Conservation (phyloP, 2,797 vertebrate genomes). For the Fistularia tabacaria region DNA sequence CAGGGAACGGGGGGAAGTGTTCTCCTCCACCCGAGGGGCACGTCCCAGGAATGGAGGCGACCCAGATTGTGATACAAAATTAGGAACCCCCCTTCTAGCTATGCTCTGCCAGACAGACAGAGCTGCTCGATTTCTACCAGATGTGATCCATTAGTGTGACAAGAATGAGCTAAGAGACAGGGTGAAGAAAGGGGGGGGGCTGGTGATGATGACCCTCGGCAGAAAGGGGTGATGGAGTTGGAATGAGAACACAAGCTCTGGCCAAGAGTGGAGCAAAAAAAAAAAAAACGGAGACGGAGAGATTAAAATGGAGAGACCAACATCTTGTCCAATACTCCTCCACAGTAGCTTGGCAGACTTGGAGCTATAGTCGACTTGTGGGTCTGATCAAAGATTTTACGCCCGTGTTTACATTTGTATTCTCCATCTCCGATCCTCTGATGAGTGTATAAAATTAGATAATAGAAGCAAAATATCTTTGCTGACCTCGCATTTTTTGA, state of each 20-base stretch:
- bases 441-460: conserved; percentile 16
- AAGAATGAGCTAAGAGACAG: conserved; percentile 51
- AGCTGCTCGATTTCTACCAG: conserved; percentile 72
- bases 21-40: conserved; percentile 10
- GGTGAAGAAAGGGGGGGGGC: conserved; percentile 24
- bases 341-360: conserved; percentile 19
- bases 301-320: conserved; percentile 2
- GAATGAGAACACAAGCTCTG: conserved; percentile 58
- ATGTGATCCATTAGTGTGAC: conserved; percentile 70
- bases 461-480: conserved; percentile 17
- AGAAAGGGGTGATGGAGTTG: conserved; percentile 68
- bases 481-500: conserved; percentile 21
- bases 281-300: conserved; percentile 11
- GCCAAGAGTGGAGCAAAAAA: conserved; percentile 52
- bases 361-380: neutral
- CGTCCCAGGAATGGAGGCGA: conserved; percentile 15
- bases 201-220: conserved; percentile 69
- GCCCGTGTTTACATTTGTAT: conserved; percentile 29
- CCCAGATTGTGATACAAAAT: conserved; percentile 12
- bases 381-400: conserved; percentile 12
- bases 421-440: conserved; percentile 37
- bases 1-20: conserved; percentile 4
- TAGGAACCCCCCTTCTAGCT: conserved; percentile 19
- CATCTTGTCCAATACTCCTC: conserved; percentile 28
- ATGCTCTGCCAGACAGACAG: conserved; percentile 27